Base-by-base conservation (phyloP, 2,113 vertebrate genomes). In the Phoxinus phoxinus region DNA sequence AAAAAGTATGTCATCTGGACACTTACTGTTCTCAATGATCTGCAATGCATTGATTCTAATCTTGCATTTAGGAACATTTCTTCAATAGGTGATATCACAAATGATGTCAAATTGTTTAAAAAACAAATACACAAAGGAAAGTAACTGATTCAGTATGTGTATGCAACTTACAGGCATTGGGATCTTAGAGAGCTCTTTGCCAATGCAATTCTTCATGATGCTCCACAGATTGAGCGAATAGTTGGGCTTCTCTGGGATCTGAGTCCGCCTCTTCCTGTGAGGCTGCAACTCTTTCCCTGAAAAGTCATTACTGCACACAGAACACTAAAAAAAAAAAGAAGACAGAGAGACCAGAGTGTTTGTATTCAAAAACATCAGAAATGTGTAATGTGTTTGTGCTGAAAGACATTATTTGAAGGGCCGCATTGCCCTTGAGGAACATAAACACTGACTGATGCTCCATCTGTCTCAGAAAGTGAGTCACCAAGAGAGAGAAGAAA, bases 141-240 rank as follows among this genome's bases (percentile, higher is more conserved):
- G 53, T 56, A 56, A 8, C 2, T 56, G 6, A 23, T 41, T 69
- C 12, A 74, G 35, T 41, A 13, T 51, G 81, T 25, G 19, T 41
- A 6, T 32, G 81, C n/a, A 23, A 48, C 93, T 91, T 86, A 99
- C 98, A 2, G 98, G 98, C 98, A 99, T 99, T 72, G 98, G 98
- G 87, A 99, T 99, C 93, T 97, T 99, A 89, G 98, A 99, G 51
- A 99, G 96, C 89, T 99, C 98, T 90, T 99, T 97, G 91, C 98
- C 98, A 0, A 99, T 99, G 93, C 98, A 99, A 93, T 99, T 99
- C 91, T 99, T 99, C 98, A 99, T 99, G 93, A 99, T 99, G 93
- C 98, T 99, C 98, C 98, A 99, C 89, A 99, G 96, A 92, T 99
- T 99, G 93, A 99, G 96, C 90, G 97, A 99, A 92, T 99, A 99